Evolutionary conservation across 1,140 invertebrate species (phyloP), one percentile per base, ranked within the genome.

Genomic region (Campoletis sonorensis): DNA sequence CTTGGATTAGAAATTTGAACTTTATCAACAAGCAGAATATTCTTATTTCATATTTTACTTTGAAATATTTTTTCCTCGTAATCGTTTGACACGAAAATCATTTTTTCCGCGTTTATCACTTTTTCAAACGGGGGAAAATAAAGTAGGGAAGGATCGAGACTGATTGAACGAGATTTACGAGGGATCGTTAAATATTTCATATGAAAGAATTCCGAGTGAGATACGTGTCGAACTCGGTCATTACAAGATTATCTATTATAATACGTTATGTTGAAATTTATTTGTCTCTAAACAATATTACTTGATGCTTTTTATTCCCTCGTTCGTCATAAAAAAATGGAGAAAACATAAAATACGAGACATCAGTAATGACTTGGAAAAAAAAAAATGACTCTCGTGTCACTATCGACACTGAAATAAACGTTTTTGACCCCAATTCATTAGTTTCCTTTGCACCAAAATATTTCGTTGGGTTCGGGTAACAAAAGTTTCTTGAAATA

Each of bases 201-300:
- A 81, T 58, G 64, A 77, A 77, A 80, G 84, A 87, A 85, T 83
- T 82, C 82, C 68, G 37, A 84, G 84, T 58, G 70, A 30, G n/a
- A 70, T 86, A 83, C 86, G 86, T 86, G 87, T 86, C 83, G 85
- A 87, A 88, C 88, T 82, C 84, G 84, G 81, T 86, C 84, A 85
- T 89, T 89, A 89, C 87, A 84, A 83, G 87, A 88, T 87, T 89
- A 89, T 79, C 80, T 77, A 82, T 87, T 85, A 87, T 83, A 81
- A 49, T 45, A 45, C 40, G 7, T 45, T 21, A 54, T 79, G 21
- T n/a, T 18, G 13, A 33, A 45, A 2, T 26, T 73, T 23, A 73
- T 73, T 73, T 26, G 21, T 49, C 21, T 21, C 26, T 21, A 0
- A 37, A 73, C 40, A 26, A 37, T 40, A 45, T 49, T 49, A 27